Conservation (phyloP, 2,888 invertebrate genomes). For the Synanthedon vespiformis region DNA sequence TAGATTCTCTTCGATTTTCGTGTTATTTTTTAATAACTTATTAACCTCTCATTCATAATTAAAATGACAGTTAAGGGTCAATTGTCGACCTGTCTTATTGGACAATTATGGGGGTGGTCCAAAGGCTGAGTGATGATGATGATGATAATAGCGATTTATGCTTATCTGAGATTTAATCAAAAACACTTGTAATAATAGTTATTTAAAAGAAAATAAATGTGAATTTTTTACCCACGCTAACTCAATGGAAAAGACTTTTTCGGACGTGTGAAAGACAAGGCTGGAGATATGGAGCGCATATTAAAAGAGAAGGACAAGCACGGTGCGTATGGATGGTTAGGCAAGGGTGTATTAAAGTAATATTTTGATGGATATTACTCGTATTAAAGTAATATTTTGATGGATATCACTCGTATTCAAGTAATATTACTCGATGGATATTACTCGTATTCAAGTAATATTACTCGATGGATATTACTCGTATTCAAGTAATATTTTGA, state of each 20-base stretch:
- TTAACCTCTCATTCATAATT: not conserved
- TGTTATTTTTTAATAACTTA: not conserved
- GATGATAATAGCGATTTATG: no score
- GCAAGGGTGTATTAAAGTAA: not conserved
- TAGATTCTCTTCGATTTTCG: not conserved
- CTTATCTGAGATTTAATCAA: no score
- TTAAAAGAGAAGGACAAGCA: conserved; percentile 94
- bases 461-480: no score
- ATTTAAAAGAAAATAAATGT: not conserved
- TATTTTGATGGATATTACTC: not conserved
- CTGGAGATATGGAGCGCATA: conserved; percentile 91
- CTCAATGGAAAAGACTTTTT: conserved; percentile 82
- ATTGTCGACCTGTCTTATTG: no score
- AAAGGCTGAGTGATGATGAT: no score
- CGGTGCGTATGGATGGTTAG: conserved; percentile 61
- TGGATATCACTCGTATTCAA: no score
- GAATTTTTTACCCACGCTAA: conserved; percentile 24
- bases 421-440: no score
- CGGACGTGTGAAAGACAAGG: conserved; percentile 96
- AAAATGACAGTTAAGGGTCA: no score
- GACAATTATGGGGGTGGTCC: no score
- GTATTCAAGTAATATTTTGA: no score
- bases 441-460: no score
- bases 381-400: not conserved
- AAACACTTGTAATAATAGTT: no score